A percentile compares a stretch with the other conserved stretches of the same genome.
Conservation (phyloP, 2,797 vertebrate genomes). For the Thripadectes ignobilis region DNA sequence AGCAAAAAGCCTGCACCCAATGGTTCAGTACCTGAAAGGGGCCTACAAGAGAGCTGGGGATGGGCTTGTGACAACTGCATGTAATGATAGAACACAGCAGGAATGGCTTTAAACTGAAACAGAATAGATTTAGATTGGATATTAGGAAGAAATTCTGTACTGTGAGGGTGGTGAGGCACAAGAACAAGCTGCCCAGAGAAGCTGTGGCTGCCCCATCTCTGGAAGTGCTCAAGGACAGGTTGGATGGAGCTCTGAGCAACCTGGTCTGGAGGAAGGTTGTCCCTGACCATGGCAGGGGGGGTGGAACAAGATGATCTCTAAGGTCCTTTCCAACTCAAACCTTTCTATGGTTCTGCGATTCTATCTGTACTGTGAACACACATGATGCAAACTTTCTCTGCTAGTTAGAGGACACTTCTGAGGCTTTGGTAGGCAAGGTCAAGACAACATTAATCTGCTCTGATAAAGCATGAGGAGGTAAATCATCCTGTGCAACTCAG, state of each 20-base stretch:
- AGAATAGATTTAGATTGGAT: background rate
- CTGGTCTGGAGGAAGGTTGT: accelerated
- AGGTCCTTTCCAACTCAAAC: background rate
- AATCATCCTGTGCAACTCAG: slow-evolving; percentile 45
- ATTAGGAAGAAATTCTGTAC: background rate
- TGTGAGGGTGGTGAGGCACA: background rate
- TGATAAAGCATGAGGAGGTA: slow-evolving; percentile 39
- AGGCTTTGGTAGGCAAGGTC: slow-evolving; percentile 27
- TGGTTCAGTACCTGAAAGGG: background rate
- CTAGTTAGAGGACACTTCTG: background rate
- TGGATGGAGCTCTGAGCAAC: background rate
- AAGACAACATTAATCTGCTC: background rate
- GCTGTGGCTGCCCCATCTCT: background rate
- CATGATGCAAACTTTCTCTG: background rate
- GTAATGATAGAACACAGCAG: background rate
- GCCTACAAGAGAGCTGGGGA: background rate
- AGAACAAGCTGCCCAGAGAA: background rate
- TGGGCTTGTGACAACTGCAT: background rate
- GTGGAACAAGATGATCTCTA: background rate
- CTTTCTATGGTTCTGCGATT: background rate
- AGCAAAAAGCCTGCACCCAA: background rate
- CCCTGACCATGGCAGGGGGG: background rate
- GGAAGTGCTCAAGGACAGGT: background rate
- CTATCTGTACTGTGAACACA: background rate
- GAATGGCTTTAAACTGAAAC: background rate